These are phyloP conservation scores for Pandion haliaetus DNA, from an alignment of 2,113 vertebrate species.

Conservation along the genomic window DNA sequence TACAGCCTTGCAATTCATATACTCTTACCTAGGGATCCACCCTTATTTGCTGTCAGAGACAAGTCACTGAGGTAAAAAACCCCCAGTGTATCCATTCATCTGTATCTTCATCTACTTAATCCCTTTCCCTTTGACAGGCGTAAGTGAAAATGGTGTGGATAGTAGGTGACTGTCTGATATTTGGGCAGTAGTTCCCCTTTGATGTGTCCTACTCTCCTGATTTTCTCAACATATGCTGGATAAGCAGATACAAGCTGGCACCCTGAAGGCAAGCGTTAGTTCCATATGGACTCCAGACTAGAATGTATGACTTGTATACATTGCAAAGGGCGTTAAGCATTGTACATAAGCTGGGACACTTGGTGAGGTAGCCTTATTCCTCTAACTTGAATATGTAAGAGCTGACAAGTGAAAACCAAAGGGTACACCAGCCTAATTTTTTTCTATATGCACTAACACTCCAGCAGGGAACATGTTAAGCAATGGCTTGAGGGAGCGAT, in stretches of 20 bases:
- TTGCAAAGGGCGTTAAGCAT: not conserved
- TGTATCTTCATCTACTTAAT: not conserved
- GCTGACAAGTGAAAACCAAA: not conserved
- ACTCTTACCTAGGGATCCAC: not conserved
- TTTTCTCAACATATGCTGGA: not conserved
- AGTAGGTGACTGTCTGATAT: not conserved
- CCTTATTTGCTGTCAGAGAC: not conserved
- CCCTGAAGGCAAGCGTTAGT: not conserved
- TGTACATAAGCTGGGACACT: not conserved
- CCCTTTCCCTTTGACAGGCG: not conserved
- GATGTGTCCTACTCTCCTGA: not conserved
- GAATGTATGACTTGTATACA: not conserved
- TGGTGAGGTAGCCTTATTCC: not conserved
- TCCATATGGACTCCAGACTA: not conserved
- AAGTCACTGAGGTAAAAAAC: not conserved
- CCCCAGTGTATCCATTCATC: fast-evolving
- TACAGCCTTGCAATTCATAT: fast-evolving
- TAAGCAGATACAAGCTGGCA: not conserved
- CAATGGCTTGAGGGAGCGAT: not conserved
- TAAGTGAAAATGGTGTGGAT: not conserved
- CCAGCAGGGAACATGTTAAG: not conserved
- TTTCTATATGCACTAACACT: not conserved
- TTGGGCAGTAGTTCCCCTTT: not conserved
- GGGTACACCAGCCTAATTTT: not conserved
- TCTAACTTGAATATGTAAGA: not conserved